Evolutionary conservation across 2,888 invertebrate genomes (phyloP), one percentile per base, ranked within the genome.

Genomic region (Metellina segmentata): DNA sequence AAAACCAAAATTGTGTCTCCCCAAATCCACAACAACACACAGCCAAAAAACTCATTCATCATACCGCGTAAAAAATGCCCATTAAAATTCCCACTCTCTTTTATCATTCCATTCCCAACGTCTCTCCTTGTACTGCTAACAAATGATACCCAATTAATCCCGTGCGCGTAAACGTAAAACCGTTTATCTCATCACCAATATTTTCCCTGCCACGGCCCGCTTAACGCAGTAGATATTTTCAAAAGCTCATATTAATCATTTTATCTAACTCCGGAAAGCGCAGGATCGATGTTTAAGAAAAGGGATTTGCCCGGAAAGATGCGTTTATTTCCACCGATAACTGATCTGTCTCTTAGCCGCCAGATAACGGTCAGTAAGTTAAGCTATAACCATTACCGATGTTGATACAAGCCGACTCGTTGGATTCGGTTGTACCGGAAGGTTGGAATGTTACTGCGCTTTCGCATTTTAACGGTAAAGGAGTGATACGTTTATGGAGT

Each of bases 181-280:
- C 9, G 19, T 79, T 79, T 79, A 79, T 79, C 79, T 79, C 79
- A 61, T 79, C 79, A 6, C 79, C 79, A 20, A 79, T 79, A 79
- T 79, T 79, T 79, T 16, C 61, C 61, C 79, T 79, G 52, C 51
- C 77, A 52, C 49, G 77, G 77, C 51, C 20, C 79, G 79, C 53
- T 79, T 79, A 34, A 34, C 61, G 53, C 53, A 13, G 79, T 79
- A 69, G 79, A 79, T 79, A 61, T 79, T 79, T 79, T 79, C 61
- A 79, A 79, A 79, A 79, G 79, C 61, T 34, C 61, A 79, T 20
- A 79, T 79, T 79, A 79, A 79, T 79, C 79, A 79, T 79, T 61
- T 34, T 20, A 61, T 13, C 34, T 8, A 7, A 20, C 13, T 34
- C 13, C 53, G 79, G 61, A 34, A 72, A 19, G 61, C 13, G 61